A percentile compares a stretch with the other conserved stretches of the same genome.
phyloP scores from a whole-genome alignment of 2,888 invertebrate species.

The Aphodius sticticus region DNA sequence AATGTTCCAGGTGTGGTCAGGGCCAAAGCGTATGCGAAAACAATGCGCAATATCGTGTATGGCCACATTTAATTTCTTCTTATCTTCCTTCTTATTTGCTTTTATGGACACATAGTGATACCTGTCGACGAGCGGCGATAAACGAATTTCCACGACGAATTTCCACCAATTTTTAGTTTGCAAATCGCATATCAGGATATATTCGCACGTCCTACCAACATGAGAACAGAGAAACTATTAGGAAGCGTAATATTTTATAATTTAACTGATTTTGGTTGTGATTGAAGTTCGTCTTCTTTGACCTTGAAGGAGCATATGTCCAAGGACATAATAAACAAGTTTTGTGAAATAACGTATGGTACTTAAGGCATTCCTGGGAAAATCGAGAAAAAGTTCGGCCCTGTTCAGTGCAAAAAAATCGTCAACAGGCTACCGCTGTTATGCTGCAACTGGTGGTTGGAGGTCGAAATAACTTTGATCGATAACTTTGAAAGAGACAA shows the following conservation, averaged over 20 bases:
- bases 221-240: not conserved
- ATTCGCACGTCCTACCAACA: slow-evolving; percentile 43
- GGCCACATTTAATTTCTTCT: not conserved
- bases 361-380: no score
- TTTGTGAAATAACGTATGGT: no score
- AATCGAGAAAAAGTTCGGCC: no score
- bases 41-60: slow-evolving; percentile 6
- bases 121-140: slow-evolving; percentile 36
- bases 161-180: slow-evolving; percentile 39
- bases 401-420: no score
- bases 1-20: slow-evolving; percentile 41
- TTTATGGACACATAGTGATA: slow-evolving; percentile 26
- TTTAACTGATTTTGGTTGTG: no score
- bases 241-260: not conserved
- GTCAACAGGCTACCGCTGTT: no score
- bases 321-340: no score
- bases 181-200: slow-evolving; percentile 42
- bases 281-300: no score
- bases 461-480: no score
- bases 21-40: slow-evolving; percentile 36
- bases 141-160: slow-evolving; percentile 41
- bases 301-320: no score
- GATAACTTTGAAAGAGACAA: no score
- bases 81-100: not conserved
- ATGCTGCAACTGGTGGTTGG: no score